Percentiles rank a stretch among this genome's conserved stretches.
These are phyloP conservation scores for Adela reaumurella DNA, from an alignment of 2,888 invertebrate genomes.

Conservation along the genomic window DNA sequence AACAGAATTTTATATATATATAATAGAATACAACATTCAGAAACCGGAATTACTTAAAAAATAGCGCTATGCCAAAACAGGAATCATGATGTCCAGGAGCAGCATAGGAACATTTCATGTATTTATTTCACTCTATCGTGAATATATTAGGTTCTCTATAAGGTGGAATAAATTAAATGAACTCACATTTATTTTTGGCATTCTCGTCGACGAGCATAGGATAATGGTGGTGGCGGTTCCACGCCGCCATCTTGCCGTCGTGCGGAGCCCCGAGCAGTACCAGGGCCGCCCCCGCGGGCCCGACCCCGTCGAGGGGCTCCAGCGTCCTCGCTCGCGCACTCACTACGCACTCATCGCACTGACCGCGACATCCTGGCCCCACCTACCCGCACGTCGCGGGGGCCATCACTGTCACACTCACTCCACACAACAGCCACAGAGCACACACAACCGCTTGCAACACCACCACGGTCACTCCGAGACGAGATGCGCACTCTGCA, in stretches of 20 bases:
- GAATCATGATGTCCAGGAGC: too few species aligned
- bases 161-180: too few species aligned
- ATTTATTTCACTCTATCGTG: too few species aligned
- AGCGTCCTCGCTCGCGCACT: constrained; percentile 43
- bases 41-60: too few species aligned
- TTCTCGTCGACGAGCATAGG: constrained; percentile 67
- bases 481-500: too few species aligned
- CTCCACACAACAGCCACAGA: constrained; percentile 37
- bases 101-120: too few species aligned
- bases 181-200: constrained; percentile 64
- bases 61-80: too few species aligned
- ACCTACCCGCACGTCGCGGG: constrained; percentile 28
- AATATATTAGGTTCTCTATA: too few species aligned
- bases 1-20: too few species aligned
- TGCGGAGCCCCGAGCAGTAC: constrained; percentile 58
- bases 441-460: constrained; percentile 16
- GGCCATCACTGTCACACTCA: constrained; percentile 40
- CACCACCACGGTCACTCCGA: too few species aligned
- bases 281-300: constrained; percentile 59
- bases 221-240: constrained; percentile 73
- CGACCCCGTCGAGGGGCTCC: constrained; percentile 62
- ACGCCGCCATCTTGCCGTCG: constrained; percentile 66
- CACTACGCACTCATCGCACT: constrained; percentile 53
- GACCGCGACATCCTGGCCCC: constrained; percentile 37
- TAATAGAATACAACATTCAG: too few species aligned